Evolutionary conservation across 1,140 invertebrate species (phyloP), one percentile per base, ranked within the genome.

Genomic region (Meloidogyne chitwoodi): DNA sequence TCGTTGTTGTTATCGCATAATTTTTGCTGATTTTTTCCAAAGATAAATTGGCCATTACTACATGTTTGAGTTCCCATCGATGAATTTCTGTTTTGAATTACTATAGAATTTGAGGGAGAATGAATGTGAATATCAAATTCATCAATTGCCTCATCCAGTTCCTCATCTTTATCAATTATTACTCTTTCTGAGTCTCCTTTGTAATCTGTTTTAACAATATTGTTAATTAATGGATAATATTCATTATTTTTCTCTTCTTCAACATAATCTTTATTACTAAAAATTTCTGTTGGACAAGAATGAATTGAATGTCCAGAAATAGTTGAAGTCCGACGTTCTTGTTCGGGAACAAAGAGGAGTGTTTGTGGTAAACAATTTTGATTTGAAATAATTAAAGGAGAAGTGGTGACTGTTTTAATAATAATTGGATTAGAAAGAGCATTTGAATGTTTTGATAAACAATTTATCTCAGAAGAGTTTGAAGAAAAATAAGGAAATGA

Each of bases 301-400:
- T 77, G 79, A 5, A 83, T 71, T 1, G 81, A 81, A 41, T 74
- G 77, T 4, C 82, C 85, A 62, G 85, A 87, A 24, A 79, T 81
- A 27, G 81, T 85, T 0, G 79, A 81, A 3, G 84, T 81, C 65
- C 84, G 31, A 29, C 83, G 41, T 56, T 70, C 31, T 72, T 83
- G 80, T 44, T 86, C 80, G 1, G 84, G 84, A 12, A 85, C 85
- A 77, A 74, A 85, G 6, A 85, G 73, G 10, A 85, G 71, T 8
- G 84, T 86, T 65, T 85, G 83, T 26, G 79, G 80, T 14, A 80
- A 76, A 12, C 65, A 38, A n/a, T 73, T 61, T 29, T 73, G 71
- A 2, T 61, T 22, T 31, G 41, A n/a, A 29, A 29, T 38, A 68
- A 24, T 22, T 24, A 26, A 31, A 26, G 38, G 41, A 24, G 44